Evolutionary conservation across 2,797 vertebrate species (phyloP), one percentile per base, ranked within the genome.

Genomic region (Cossypha polioptera): DNA sequence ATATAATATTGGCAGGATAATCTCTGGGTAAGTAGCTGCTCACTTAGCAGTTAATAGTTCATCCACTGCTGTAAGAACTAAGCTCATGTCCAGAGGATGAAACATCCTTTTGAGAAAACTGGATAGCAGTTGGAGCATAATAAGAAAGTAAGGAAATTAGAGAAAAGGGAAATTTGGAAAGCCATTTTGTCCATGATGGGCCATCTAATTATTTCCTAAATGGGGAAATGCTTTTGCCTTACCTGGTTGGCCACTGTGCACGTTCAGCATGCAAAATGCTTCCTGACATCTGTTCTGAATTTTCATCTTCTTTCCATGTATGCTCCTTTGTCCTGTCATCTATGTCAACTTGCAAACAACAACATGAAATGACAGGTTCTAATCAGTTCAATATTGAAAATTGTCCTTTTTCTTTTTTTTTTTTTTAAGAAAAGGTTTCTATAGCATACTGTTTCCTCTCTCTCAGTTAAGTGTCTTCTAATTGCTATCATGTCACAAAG

Each of bases 231-330:
- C 59, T 92, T 93, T 96, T 88, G 83, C 87, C 71, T 78, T 95
- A 97, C 95, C 92, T 96, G 38, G 58, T 55, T 73, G 88, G 79
- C 86, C 87, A 96, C 92, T 74, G 59, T 88, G 90, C 35, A 81
- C 24, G 31, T 88, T 92, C 74, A 48, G 68, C 85, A 92, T 63
- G 85, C 88, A 92, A 92, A 93, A 87, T 53, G 36, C 43, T 90
- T 96, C 90, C 86, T 95, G 86, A 94, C 97, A 97, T 97, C 96
- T 97, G 92, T 86, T 97, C 91, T 86, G 85, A 89, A 97, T 97
- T 97, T 97, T 95, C 86, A 50, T 97, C 82, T 89, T 59, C 88
- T 88, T 96, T 94, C 75, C 81, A 68, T 61, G 62, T 72, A 65
- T 79, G n/a, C 51, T 92, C 31, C 85, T 96, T 84, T 73, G 86